phyloP scores from a whole-genome alignment of 2,888 invertebrate species.

The Andrena bicolor region DNA sequence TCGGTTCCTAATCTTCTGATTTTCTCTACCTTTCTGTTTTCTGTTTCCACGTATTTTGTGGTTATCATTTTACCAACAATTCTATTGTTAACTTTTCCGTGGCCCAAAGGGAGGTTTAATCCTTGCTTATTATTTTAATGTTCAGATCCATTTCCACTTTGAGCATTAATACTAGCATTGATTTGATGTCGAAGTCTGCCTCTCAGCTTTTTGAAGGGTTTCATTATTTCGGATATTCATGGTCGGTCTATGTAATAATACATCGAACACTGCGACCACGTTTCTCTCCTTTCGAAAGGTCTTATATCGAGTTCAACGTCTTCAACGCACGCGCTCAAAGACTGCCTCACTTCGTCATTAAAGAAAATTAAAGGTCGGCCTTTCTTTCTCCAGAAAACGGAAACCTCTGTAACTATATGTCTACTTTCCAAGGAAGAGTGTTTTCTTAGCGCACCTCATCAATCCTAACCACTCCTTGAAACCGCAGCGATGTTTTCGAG shows the following conservation, averaged over 20 bases:
- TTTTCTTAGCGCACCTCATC: conserved; percentile 68
- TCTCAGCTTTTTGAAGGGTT: too few species aligned
- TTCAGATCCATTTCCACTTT: too few species aligned
- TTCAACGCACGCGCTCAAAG: conserved; percentile 43
- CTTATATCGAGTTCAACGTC: conserved; percentile 12
- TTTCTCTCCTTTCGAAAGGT: conserved; percentile 23
- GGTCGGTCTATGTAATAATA: neutral
- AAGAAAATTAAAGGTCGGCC: conserved; percentile 74
- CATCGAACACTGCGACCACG: neutral
- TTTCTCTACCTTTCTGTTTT: neutral
- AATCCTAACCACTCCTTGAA: conserved; percentile 53
- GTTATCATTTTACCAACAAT: neutral
- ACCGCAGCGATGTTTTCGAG: conserved; percentile 40
- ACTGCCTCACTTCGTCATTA: conserved; percentile 71
- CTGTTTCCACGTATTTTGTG: neutral
- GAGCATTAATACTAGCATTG: too few species aligned
- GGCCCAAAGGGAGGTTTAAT: too few species aligned
- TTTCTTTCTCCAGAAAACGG: conserved; percentile 61
- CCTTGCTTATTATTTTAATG: too few species aligned
- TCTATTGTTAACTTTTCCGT: too few species aligned
- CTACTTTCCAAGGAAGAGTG: conserved; percentile 44
- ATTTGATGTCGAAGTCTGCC: too few species aligned
- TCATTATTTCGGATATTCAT: neutral
- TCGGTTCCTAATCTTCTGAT: conserved; percentile 1
- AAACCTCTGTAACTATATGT: conserved; percentile 47